Base-by-base conservation (phyloP, 2,888 invertebrate genomes). In the Lithophane semibrunnea region DNA sequence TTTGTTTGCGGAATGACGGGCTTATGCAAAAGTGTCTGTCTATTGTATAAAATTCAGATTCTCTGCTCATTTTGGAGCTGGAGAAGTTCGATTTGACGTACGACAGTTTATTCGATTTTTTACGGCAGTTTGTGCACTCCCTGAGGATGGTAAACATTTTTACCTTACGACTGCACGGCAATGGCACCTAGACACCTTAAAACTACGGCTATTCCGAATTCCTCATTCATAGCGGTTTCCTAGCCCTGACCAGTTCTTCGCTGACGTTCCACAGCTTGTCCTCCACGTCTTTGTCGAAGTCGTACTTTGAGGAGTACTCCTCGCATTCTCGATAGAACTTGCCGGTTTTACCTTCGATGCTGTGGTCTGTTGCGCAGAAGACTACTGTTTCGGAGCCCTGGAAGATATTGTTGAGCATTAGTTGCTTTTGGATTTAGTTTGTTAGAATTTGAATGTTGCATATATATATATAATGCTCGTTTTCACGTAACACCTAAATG, bases 351-450 rank as follows among this genome's bases (percentile, higher is more conserved):
- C 97, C 97, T 75, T 97, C 96, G 76, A 97, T 91, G 79, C 90
- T 92, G 90, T 94, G 94, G 81, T 98, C 98, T 0, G 98, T 97
- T 0, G 98, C 98, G 92, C 98, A 98, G 93, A 98, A 98, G 18
- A 99, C 94, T 42, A 98, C 97, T 3, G 98, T 98, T 94, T 99
- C 98, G 0, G 98, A 97, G 64, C 98, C 99, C 98, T 98, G 94
- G 9, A 83, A 83, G 21, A 61, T 18, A 18, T 18, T 29, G 49
- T 63, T n/a, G 4, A 54, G 9, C 13, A 54, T 73, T 7, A 71
- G 7, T 47, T 29, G 10, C 4, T 44, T 4, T 44, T 12, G 12
- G 0, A 12, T 66, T 29, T 49, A 3, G 12, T 66, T 21, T 21
- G 3, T 3, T 47, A 12, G 18, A 18, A 49, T 18, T 49, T 49